These are phyloP conservation scores for Triplophysa siluroides DNA, from an alignment of 2,113 vertebrate genomes.

Conservation along the genomic window DNA sequence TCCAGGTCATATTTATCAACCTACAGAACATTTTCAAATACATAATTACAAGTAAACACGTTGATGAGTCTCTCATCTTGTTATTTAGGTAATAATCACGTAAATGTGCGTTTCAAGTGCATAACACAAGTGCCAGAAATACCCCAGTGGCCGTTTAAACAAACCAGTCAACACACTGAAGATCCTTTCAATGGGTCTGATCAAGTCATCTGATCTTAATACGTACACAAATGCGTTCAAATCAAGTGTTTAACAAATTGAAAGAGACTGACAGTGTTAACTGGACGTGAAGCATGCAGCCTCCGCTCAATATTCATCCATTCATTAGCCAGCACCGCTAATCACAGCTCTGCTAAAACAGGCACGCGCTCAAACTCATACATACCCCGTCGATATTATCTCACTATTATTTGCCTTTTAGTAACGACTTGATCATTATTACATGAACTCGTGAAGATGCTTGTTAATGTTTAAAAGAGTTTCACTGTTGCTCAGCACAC, in stretches of 20 bases:
- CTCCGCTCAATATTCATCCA: slow-evolving; percentile 19
- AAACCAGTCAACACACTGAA: background rate
- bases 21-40: background rate
- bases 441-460: slow-evolving; percentile 53
- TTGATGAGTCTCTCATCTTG: background rate
- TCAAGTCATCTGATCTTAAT: background rate
- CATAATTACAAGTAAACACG: no score
- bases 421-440: slow-evolving; percentile 68
- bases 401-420: slow-evolving; percentile 60
- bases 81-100: background rate
- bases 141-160: background rate
- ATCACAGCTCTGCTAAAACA: background rate
- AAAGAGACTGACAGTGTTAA: background rate
- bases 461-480: slow-evolving; percentile 59
- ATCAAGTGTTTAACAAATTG: background rate
- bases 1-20: background rate
- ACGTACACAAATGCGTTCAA: background rate
- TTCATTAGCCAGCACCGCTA: slow-evolving; percentile 61
- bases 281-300: background rate
- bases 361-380: background rate
- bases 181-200: background rate
- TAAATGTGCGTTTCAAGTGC: background rate
- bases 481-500: slow-evolving; percentile 71
- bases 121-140: background rate
- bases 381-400: slow-evolving; percentile 64